These are phyloP conservation scores for Anguilla rostrata DNA, from an alignment of 2,113 vertebrate genomes.

Conservation along the genomic window DNA sequence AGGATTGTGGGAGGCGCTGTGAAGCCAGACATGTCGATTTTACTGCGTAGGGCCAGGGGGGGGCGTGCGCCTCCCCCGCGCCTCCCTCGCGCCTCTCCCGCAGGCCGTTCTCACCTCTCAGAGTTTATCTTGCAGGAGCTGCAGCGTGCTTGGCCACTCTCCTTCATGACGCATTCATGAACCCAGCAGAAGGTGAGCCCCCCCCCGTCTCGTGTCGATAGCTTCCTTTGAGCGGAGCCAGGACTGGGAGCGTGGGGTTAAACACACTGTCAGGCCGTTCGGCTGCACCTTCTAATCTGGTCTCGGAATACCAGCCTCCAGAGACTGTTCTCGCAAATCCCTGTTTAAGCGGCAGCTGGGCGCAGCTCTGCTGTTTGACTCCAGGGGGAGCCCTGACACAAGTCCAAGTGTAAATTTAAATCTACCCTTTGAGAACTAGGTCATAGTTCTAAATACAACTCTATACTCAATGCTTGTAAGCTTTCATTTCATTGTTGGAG, in stretches of 20 bases:
- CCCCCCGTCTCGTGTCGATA: neutral
- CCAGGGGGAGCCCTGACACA: slow-evolving; percentile 5
- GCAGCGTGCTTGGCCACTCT: slow-evolving; percentile 88
- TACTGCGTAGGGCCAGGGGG: too few relatives aligned
- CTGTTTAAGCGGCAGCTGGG: neutral
- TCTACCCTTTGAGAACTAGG: neutral
- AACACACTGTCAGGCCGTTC: neutral
- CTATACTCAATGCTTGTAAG: too few relatives aligned
- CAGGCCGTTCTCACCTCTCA: slow-evolving; percentile 37
- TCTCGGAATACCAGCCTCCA: neutral
- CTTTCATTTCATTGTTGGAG: too few relatives aligned
- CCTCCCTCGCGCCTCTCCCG: neutral
- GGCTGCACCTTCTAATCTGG: neutral
- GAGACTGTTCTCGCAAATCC: slow-evolving; percentile 4
- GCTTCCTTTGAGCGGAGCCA: neutral
- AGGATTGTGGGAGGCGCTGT: neutral
- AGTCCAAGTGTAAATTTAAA: neutral
- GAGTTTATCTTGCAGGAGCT: slow-evolving; percentile 60
- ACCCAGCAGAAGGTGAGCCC: slow-evolving; percentile 90
- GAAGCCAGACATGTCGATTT: too few relatives aligned
- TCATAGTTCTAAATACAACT: neutral
- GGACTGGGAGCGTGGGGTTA: neutral
- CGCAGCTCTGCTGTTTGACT: neutral
- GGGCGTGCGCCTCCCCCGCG: too few relatives aligned
- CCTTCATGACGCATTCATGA: slow-evolving; percentile 95